Base-by-base conservation (phyloP, 2,797 vertebrate genomes). In the Gymnoscopelus braueri region DNA sequence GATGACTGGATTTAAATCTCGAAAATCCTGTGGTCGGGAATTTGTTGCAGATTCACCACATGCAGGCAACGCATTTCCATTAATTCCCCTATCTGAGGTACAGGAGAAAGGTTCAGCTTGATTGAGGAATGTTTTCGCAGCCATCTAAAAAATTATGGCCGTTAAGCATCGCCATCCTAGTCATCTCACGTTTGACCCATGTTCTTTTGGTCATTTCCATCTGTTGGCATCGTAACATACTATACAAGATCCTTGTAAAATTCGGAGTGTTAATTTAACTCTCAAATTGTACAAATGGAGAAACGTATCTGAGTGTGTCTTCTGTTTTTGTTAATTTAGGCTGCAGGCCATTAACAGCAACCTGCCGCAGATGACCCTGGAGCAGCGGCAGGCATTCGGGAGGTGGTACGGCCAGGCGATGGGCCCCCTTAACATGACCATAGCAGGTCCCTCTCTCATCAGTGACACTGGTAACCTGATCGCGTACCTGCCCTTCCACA, bases 401-500 rank as follows among this genome's bases (percentile, higher is more conserved):
- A 70, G 57, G 63, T 95, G 94, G 94, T 92, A 88, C 80, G 82
- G 87, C 74, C 83, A 67, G 71, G 81, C 69, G 15, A 2, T 92
- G 60, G 4, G 75, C 44, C 71, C 80, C 24, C 72, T 67, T 15
- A 72, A 84, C 83, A 84, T 94, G 57, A 88, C 64, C 58, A 58
- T 67, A 15, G 84, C 81, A 75, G 81, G 82, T 48, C 71, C 81
- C 60, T 91, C 91, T 14, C 79, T 95, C 80, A 90, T 95, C 79
- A 87, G 82, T 63, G 91, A 93, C 84, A 83, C 70, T 3, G 93
- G 94, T 67, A 93, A 94, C 86, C 78, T 95, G 90, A 95, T 94
- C 82, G 65, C 82, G 47, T 94, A 94, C 86, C 85, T 95, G 79
- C 94, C 94, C 56, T 95, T 95, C 89, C 72, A 84, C 74, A 89